phyloP scores from a whole-genome alignment of 53 echinoderm and acorn worm species.

The Holothuria leucospilota region DNA sequence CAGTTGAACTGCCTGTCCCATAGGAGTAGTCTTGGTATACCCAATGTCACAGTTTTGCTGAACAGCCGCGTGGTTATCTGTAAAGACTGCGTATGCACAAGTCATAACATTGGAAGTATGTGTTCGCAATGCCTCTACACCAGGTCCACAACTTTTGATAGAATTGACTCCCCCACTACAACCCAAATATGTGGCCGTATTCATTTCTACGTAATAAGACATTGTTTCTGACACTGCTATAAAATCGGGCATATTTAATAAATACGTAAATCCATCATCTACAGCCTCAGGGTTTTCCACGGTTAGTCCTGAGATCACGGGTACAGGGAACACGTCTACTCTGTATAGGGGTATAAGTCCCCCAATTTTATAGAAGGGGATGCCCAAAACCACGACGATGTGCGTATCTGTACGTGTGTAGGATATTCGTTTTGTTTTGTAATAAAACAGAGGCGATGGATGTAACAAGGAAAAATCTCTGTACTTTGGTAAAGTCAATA shows the following conservation, averaged over 20 bases:
- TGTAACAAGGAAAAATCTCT: neutral
- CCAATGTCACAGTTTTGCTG: neutral
- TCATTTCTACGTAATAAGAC: neutral
- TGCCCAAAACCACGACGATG: neutral
- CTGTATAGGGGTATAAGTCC: neutral
- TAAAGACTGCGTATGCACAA: neutral
- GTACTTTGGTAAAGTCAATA: neutral
- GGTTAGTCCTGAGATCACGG: neutral
- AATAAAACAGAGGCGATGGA: neutral
- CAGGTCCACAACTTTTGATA: neutral
- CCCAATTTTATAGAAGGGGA: conserved; percentile 9
- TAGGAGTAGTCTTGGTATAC: neutral
- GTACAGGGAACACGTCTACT: neutral
- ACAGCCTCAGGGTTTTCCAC: neutral
- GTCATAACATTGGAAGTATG: neutral
- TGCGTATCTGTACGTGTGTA: neutral
- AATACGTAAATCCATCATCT: neutral
- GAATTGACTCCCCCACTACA: neutral
- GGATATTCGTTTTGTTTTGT: neutral
- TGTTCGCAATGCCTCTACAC: neutral
- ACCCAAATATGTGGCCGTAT: neutral
- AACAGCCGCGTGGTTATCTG: neutral
- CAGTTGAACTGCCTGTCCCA: neutral
- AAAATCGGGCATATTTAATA: neutral
- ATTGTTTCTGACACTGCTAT: neutral